These are phyloP conservation scores for Thymelicus sylvestris DNA, from an alignment of 2,888 invertebrate genomes.

Conservation along the genomic window DNA sequence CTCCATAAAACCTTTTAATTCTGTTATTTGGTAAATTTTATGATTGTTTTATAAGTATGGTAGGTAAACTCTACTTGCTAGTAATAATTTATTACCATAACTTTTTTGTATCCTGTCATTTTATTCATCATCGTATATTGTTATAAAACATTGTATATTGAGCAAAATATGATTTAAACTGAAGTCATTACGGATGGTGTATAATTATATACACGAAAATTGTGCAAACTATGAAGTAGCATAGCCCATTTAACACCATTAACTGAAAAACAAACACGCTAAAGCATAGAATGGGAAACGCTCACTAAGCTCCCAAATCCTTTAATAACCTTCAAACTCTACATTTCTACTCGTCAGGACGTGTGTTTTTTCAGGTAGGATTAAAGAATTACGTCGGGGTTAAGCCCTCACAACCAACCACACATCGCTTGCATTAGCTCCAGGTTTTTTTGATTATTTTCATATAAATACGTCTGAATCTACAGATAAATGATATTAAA, in stretches of 20 bases:
- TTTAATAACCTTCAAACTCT: conserved; percentile 34
- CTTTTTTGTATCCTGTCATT: too few relatives aligned
- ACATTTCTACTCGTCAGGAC: conserved; percentile 16
- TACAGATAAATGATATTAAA: conserved; percentile 1
- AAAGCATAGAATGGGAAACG: conserved; percentile 10
- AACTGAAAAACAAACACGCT: background rate
- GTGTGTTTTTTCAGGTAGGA: conserved; percentile 37
- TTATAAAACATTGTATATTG: too few relatives aligned
- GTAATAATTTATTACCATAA: too few relatives aligned
- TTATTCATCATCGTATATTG: too few relatives aligned
- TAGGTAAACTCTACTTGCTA: too few relatives aligned
- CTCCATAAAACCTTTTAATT: too few relatives aligned
- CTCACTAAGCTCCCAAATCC: conserved; percentile 36
- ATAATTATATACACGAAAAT: too few relatives aligned
- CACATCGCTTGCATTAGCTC: conserved; percentile 42
- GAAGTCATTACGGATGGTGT: too few relatives aligned
- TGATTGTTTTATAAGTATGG: too few relatives aligned
- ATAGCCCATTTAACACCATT: background rate
- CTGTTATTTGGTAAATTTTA: background rate
- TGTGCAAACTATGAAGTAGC: too few relatives aligned
- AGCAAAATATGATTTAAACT: too few relatives aligned
- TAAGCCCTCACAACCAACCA: conserved; percentile 6
- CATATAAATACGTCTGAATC: background rate
- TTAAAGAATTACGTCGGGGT: conserved; percentile 37
- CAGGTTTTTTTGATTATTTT: conserved; percentile 38